Evolutionary conservation across 2,888 invertebrate species (phyloP), one percentile per base, ranked within the genome.

Genomic region (Lasiommata megera): DNA sequence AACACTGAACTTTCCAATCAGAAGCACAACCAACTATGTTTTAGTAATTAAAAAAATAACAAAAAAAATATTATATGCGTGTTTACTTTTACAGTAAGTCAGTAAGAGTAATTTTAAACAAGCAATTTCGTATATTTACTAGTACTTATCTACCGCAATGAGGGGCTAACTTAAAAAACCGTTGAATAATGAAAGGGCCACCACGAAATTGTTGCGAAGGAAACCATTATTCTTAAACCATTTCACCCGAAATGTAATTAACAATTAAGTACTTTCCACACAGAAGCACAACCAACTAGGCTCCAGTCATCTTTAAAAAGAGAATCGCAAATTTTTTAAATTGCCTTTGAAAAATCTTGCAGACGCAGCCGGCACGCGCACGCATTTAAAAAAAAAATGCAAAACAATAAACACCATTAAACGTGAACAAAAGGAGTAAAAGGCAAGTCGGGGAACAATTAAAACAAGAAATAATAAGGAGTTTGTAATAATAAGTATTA

Each of bases 381-480:
- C 80, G 80, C 76, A 80, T 81, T 77, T 74, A 82, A 82, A 81
- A 77, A n/a, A 53, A 76, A 73, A 69, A 75, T 70, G 69, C 77
- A 80, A 83, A 85, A 89, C 88, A 89, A 89, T 88, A 83, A 84
- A 82, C 82, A 79, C 89, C 89, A 90, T 90, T 90, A 89, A 89
- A 74, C 74, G 71, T 71, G 80, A 86, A 90, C 89, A 89, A 90
- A 88, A 84, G 88, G 80, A 82, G 85, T 81, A 86, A 88, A 89
- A 84, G 84, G 83, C 87, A 88, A 89, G 89, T 87, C 83, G 77
- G 77, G 80, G 85, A 79, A 87, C 89, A 90, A 90, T 90, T 90
- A 89, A 88, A 88, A 87, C 87, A 88, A 88, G 86, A 88, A 88
- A 87, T 88, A 89, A 88, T 88, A 89, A 88, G 87, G 88, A 88